These are phyloP conservation scores for Cheilosia scutellata DNA, from an alignment of 2,888 invertebrate species.

Conservation along the genomic window DNA sequence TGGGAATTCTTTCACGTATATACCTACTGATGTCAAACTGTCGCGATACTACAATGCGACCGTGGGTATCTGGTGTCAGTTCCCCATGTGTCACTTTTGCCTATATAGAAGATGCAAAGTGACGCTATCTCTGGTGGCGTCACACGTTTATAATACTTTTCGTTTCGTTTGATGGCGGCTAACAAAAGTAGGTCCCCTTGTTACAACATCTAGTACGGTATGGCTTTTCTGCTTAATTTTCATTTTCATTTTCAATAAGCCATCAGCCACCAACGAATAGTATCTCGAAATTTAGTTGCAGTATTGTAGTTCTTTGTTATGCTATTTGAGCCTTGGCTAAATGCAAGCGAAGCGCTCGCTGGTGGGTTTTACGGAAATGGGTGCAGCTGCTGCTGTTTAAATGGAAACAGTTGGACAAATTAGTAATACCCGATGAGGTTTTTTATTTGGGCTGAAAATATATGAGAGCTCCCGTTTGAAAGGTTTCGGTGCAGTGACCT, in stretches of 20 bases:
- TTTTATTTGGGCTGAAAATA: slow-evolving; percentile 12
- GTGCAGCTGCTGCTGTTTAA: slow-evolving; percentile 67
- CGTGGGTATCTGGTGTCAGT: slow-evolving; percentile 22
- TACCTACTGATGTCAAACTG: slow-evolving; percentile 52
- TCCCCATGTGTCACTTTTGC: slow-evolving; percentile 55
- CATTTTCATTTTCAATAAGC: slow-evolving; percentile 69
- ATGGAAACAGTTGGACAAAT: slow-evolving; percentile 69
- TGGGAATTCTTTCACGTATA: slow-evolving; percentile 38
- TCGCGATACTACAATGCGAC: slow-evolving; percentile 8
- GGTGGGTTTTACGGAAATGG: slow-evolving; percentile 56
- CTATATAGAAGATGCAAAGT: background rate
- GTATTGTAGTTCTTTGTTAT: slow-evolving; percentile 38
- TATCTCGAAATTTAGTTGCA: slow-evolving; percentile 39
- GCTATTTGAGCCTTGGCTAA: slow-evolving; percentile 11
- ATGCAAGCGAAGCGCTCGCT: slow-evolving; percentile 39
- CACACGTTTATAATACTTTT: slow-evolving; percentile 20
- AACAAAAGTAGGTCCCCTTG: slow-evolving; percentile 62
- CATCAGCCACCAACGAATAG: slow-evolving; percentile 1
- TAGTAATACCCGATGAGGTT: slow-evolving; percentile 63
- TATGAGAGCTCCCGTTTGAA: slow-evolving; percentile 49
- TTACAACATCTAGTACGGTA: slow-evolving; percentile 36
- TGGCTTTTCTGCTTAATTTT: slow-evolving; percentile 47
- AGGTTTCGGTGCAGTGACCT: slow-evolving; percentile 44
- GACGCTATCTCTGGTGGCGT: background rate
- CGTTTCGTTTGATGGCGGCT: slow-evolving; percentile 51